Percentiles rank a stretch among this genome's conserved stretches.
Evolutionary conservation across 2,113 vertebrate genomes (phyloP).

Genomic region (Corynorhinus townsendii): DNA sequence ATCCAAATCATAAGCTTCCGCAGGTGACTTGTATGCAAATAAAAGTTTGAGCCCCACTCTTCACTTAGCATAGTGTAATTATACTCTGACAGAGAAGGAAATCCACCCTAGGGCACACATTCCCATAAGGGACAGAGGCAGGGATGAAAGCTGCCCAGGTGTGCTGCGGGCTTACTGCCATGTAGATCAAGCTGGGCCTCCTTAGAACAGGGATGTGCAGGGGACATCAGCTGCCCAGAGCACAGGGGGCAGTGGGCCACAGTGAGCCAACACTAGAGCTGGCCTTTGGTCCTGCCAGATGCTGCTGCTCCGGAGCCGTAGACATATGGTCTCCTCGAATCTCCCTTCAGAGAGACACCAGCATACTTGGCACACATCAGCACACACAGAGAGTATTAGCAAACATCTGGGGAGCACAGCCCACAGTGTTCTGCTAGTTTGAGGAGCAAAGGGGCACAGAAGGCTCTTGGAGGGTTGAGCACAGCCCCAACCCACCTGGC

Average conservation of each 20-base stretch:
- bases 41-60: not conserved
- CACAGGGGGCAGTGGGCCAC: not conserved
- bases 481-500: not conserved
- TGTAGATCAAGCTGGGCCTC: accelerated
- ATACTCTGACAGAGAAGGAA: not conserved
- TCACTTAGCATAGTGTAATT: not conserved
- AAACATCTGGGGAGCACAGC: conserved; percentile 8
- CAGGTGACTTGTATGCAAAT: not conserved
- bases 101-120: not conserved
- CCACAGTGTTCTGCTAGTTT: not conserved
- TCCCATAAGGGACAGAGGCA: not conserved
- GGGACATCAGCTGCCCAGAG: not conserved
- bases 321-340: not conserved
- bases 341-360: not conserved
- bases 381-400: not conserved
- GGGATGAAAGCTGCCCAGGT: not conserved
- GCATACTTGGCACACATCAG: not conserved
- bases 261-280: not conserved
- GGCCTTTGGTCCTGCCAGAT: not conserved
- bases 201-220: not conserved
- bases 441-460: not conserved
- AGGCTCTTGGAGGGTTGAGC: not conserved
- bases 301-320: no score
- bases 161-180: no score
- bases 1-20: not conserved